Conservation (phyloP, 2,113 vertebrate genomes). For the Atherinomorus stipes region DNA sequence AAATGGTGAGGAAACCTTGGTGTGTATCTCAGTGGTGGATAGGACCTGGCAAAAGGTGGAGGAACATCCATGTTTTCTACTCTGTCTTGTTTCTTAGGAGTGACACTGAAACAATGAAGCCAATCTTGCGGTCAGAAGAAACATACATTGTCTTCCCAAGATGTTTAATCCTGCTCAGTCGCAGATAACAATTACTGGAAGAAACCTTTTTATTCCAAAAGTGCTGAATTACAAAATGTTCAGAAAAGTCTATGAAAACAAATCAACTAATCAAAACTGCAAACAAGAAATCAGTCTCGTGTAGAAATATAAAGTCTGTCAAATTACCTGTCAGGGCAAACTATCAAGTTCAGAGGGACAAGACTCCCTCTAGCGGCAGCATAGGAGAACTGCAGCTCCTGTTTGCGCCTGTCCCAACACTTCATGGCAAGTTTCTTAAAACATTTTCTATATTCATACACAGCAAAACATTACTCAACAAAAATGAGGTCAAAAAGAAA, state of each 20-base stretch:
- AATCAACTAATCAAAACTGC: not conserved
- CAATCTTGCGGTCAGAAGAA: constrained; percentile 41
- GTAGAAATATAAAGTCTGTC: not conserved
- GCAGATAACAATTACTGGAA: constrained; percentile 53
- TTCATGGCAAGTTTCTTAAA: not conserved
- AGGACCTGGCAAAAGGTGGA: constrained; percentile 66
- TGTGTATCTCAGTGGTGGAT: constrained; percentile 59
- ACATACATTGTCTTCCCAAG: constrained; percentile 45
- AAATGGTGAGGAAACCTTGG: constrained; percentile 60
- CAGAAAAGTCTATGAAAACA: not conserved
- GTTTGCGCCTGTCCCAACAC: not conserved
- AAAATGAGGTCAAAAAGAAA: not conserved
- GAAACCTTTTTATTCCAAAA: constrained; percentile 31
- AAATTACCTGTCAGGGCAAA: constrained; percentile 21
- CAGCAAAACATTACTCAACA: not conserved
- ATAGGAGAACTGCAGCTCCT: constrained; percentile 21
- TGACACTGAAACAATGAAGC: constrained; percentile 55
- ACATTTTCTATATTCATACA: not conserved
- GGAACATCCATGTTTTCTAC: constrained; percentile 71
- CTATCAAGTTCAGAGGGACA: not conserved
- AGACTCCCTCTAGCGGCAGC: constrained; percentile 61
- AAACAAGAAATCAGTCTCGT: not conserved
- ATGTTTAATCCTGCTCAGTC: constrained; percentile 51
- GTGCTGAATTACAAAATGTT: constrained; percentile 1
- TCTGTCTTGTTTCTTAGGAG: constrained; percentile 29